Conservation (phyloP, 2,113 vertebrate species). For the Chamaetylas fuelleborni region DNA sequence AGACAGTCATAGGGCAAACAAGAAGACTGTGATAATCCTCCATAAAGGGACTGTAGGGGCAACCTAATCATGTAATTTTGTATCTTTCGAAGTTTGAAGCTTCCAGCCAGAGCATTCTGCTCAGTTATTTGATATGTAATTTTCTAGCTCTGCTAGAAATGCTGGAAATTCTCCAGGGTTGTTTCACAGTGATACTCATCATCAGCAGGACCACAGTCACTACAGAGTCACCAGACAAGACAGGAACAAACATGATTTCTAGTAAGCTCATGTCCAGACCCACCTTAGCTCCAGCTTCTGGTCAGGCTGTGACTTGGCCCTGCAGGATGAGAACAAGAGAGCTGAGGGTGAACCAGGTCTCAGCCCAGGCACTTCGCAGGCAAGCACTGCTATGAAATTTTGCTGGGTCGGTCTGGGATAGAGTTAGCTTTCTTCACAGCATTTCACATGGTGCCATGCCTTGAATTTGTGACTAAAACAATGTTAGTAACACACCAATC, state of each 20-base stretch:
- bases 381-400: not conserved
- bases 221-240: not conserved
- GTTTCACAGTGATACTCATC: not conserved
- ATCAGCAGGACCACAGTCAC: not conserved
- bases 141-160: not conserved
- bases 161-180: not conserved
- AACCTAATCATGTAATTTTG: not conserved
- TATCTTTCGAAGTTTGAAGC: not conserved
- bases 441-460: not conserved
- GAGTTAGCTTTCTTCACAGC: not conserved
- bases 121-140: not conserved
- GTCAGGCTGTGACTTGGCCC: not conserved
- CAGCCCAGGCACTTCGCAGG: not conserved
- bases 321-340: not conserved
- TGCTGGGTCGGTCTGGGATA: not conserved
- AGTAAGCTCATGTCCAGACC: not conserved
- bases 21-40: not conserved
- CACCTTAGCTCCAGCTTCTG: not conserved
- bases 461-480: not conserved
- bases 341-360: not conserved
- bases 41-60: rapidly evolving
- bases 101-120: not conserved
- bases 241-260: not conserved
- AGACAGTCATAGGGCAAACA: not conserved
- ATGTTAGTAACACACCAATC: not conserved